Evolutionary conservation across 2,113 vertebrate genomes (phyloP).

Genomic region (Calyptomena viridis): DNA sequence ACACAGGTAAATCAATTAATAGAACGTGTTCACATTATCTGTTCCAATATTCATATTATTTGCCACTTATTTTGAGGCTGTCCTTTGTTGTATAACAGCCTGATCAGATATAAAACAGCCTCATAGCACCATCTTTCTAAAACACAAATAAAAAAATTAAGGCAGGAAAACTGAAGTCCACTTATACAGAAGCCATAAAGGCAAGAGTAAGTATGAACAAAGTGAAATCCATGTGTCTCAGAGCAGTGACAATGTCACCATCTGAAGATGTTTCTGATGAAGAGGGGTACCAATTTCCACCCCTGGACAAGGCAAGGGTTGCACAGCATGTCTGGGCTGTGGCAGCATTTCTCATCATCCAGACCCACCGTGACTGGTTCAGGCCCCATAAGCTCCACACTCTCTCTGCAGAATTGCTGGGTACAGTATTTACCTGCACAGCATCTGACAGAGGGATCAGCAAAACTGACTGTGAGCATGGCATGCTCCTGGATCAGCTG

Average conservation of each 20-base stretch:
- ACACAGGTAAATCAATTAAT: not conserved
- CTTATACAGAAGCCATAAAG: not conserved
- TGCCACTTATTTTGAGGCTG: not conserved
- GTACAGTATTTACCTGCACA: not conserved
- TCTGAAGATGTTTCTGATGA: not conserved
- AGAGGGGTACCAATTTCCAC: not conserved
- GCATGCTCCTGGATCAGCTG: not conserved
- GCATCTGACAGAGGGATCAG: not conserved
- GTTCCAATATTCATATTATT: not conserved
- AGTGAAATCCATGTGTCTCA: not conserved
- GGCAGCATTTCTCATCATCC: not conserved
- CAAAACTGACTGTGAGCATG: not conserved
- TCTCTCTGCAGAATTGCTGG: not conserved
- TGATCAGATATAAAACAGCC: not conserved
- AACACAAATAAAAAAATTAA: not conserved
- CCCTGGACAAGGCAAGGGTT: not conserved
- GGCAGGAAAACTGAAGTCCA: not conserved
- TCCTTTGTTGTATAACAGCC: not conserved
- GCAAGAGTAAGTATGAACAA: not conserved
- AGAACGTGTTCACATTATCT: not conserved
- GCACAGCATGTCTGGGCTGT: not conserved
- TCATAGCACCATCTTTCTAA: not conserved
- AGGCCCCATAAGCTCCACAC: accelerated
- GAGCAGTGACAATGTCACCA: not conserved
- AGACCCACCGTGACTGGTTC: not conserved